These are phyloP conservation scores for Gandaritis pyraliata DNA, from an alignment of 2,888 invertebrate species.

Conservation along the genomic window DNA sequence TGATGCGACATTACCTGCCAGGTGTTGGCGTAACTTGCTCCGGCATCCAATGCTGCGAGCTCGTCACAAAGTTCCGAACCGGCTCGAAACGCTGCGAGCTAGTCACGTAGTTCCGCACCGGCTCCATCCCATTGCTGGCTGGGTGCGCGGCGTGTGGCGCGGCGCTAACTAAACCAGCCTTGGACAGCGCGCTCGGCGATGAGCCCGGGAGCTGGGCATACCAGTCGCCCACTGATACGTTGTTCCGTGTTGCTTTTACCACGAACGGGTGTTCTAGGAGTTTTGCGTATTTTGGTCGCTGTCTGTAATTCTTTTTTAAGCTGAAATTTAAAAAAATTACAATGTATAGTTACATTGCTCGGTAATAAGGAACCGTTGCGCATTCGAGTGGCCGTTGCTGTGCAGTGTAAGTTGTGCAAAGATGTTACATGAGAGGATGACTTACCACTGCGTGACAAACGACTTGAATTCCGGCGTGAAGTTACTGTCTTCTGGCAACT, in stretches of 20 bases:
- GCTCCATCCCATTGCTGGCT: slow-evolving; percentile 44
- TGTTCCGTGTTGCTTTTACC: slow-evolving; percentile 88
- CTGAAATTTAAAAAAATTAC: slow-evolving; percentile 69
- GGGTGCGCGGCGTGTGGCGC: slow-evolving; percentile 34
- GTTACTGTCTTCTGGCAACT: slow-evolving; percentile 89
- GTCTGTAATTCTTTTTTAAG: slow-evolving; percentile 96
- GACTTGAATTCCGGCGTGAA: slow-evolving; percentile 94
- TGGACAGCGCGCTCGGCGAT: slow-evolving; percentile 67
- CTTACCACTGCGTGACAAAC: slow-evolving; percentile 96
- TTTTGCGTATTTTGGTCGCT: slow-evolving; percentile 96
- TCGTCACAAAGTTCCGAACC: slow-evolving; percentile 73
- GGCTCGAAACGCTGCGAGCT: slow-evolving; percentile 60
- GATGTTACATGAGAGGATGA: slow-evolving; percentile 38
- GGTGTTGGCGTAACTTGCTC: slow-evolving; percentile 77
- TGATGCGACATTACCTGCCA: too few species aligned
- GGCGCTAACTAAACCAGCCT: slow-evolving; percentile 56
- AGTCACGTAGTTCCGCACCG: slow-evolving; percentile 71
- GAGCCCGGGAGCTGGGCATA: slow-evolving; percentile 85
- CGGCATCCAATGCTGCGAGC: slow-evolving; percentile 69
- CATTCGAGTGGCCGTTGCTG: too few species aligned
- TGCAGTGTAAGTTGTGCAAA: too few species aligned
- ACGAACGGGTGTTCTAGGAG: slow-evolving; percentile 95
- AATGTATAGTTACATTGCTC: too few species aligned
- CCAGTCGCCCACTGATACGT: slow-evolving; percentile 93
- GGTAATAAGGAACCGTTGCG: too few species aligned